Percentiles rank a stretch among this genome's conserved stretches.
phyloP scores from a whole-genome alignment of 2,797 vertebrate species.

The Okamejei kenojei region DNA sequence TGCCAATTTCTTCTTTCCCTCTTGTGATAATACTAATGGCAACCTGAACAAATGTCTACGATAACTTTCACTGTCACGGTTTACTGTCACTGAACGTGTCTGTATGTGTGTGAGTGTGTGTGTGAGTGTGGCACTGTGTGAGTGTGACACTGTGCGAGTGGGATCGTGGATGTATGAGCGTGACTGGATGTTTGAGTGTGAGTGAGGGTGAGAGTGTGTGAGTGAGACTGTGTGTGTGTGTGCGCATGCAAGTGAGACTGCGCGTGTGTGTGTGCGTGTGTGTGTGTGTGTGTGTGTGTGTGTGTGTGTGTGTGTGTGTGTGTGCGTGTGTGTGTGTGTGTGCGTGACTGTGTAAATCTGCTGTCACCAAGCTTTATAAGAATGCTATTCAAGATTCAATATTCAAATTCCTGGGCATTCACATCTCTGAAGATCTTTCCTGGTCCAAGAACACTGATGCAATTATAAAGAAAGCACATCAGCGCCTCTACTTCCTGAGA shows the following conservation, averaged over 20 bases:
- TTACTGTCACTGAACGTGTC: background rate
- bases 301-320: background rate
- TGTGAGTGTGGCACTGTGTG: too few species aligned
- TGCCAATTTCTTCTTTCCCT: background rate
- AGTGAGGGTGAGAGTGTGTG: background rate
- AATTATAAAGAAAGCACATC: too few species aligned
- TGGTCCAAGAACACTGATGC: too few species aligned
- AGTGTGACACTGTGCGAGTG: too few species aligned
- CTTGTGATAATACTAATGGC: background rate
- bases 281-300: background rate
- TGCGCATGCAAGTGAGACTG: background rate
- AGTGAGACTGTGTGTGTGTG: background rate
- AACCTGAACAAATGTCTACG: background rate
- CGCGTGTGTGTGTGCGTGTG: background rate
- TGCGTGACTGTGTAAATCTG: background rate
- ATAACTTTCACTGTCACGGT: background rate
- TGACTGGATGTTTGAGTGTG: background rate
- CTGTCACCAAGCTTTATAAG: background rate
- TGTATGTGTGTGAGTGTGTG: background rate
- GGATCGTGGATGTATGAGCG: background rate
- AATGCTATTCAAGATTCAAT: too few species aligned
- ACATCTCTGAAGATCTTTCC: too few species aligned
- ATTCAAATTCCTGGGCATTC: too few species aligned
- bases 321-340: background rate
- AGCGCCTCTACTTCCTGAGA: too few species aligned